Evolutionary conservation across 2,113 vertebrate species (phyloP).

Genomic region (Aldabrachelys gigantea): DNA sequence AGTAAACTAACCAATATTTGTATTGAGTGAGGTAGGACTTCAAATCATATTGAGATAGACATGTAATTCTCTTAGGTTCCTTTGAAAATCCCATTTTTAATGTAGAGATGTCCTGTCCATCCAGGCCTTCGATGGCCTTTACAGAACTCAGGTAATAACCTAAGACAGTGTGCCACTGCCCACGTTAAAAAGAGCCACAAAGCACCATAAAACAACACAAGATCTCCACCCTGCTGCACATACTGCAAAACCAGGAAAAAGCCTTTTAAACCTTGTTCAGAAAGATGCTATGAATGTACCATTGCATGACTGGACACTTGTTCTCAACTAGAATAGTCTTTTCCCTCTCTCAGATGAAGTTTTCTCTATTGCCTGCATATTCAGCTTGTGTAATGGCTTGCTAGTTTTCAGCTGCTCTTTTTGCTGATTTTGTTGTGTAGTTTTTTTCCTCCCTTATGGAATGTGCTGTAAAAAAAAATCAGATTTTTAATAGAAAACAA

Average conservation of each 20-base stretch:
- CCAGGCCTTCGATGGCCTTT: neutral
- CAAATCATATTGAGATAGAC: neutral
- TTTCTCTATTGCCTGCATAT: neutral
- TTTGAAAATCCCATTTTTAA: neutral
- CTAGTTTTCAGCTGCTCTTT: neutral
- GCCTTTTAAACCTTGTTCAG: neutral
- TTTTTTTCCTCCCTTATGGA: fast-evolving
- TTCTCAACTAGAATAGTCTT: neutral
- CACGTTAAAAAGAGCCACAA: neutral
- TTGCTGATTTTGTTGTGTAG: fast-evolving
- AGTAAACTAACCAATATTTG: neutral
- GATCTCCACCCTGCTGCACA: fast-evolving
- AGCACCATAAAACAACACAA: fast-evolving
- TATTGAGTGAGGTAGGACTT: neutral
- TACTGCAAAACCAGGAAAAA: neutral
- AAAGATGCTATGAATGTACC: neutral
- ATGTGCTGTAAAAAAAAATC: too few species aligned
- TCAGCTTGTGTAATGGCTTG: neutral
- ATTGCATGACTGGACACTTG: neutral
- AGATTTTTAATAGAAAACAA: neutral
- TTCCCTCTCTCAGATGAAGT: neutral
- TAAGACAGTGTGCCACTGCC: fast-evolving
- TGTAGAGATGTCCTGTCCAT: neutral
- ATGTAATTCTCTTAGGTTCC: neutral
- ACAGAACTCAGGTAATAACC: neutral